Percentiles rank a stretch among this genome's conserved stretches.
Conservation (phyloP, 2,797 vertebrate genomes). For the Holocentrus rufus region DNA sequence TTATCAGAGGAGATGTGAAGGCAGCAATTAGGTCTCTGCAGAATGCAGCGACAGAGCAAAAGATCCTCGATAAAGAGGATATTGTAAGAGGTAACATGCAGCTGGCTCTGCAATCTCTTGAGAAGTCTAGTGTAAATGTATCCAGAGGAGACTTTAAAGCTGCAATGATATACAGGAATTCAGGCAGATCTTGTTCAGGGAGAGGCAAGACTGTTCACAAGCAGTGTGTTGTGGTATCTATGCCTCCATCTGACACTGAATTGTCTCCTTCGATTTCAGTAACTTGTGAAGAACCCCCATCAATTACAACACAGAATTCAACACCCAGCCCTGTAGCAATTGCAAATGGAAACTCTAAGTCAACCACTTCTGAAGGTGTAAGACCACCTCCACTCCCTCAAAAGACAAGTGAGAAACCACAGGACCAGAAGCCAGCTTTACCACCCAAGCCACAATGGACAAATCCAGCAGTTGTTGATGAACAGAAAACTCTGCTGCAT, state of each 20-base stretch:
- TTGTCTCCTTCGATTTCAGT: conserved; percentile 97
- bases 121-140: conserved; percentile 88
- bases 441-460: conserved; percentile 79
- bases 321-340: conserved; percentile 65
- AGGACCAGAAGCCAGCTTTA: conserved; percentile 76
- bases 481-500: conserved; percentile 67
- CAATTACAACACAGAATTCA: conserved; percentile 74
- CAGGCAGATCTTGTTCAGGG: conserved; percentile 82
- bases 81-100: conserved; percentile 86
- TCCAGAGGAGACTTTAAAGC: conserved; percentile 90
- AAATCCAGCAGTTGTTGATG: conserved; percentile 57
- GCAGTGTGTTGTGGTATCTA: conserved; percentile 82
- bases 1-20: conserved; percentile 88
- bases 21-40: conserved; percentile 89
- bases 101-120: conserved; percentile 84
- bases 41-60: conserved; percentile 85
- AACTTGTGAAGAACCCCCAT: conserved; percentile 83
- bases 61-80: conserved; percentile 86
- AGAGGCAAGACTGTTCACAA: conserved; percentile 84
- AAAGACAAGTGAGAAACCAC: conserved; percentile 76
- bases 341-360: conserved; percentile 68
- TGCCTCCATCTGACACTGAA: conserved; percentile 86
- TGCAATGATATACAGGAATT: conserved; percentile 91
- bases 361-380: conserved; percentile 57
- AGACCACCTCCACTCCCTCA: conserved; percentile 67